Conservation (phyloP, 2,888 invertebrate genomes). For the Dryobotodes eremita region DNA sequence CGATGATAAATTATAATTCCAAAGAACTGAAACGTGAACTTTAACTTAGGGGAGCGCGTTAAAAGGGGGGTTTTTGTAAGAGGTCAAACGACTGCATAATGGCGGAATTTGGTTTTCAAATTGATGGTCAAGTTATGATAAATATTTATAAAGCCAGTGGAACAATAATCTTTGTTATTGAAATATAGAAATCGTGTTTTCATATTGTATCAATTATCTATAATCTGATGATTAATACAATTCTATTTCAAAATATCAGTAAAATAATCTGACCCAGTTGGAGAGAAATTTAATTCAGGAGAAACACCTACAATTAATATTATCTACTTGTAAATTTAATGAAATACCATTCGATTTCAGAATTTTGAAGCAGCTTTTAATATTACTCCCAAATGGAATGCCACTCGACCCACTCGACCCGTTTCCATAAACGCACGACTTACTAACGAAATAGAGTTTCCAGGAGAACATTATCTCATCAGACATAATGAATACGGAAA, state of each 20-base stretch:
- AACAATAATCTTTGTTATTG: neutral
- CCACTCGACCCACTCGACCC: conserved; percentile 62
- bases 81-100: neutral
- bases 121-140: neutral
- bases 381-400: conserved; percentile 89
- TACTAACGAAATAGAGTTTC: conserved; percentile 74
- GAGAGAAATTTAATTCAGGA: neutral
- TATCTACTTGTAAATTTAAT: neutral
- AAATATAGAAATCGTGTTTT: neutral
- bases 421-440: neutral
- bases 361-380: conserved; percentile 85
- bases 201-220: neutral
- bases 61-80: neutral
- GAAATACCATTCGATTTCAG: conserved; percentile 67
- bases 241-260: neutral
- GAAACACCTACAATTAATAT: neutral
- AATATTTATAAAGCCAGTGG: neutral
- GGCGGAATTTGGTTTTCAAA: conserved; percentile 4
- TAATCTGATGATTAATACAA: neutral
- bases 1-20: conserved; percentile 35
- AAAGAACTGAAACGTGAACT: neutral
- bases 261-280: neutral
- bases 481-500: conserved; percentile 91
- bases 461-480: conserved; percentile 80
- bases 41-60: neutral